Percentiles rank a stretch among this genome's conserved stretches.
These are phyloP conservation scores for Stercorarius parasiticus DNA, from an alignment of 2,113 vertebrate genomes.

Conservation along the genomic window DNA sequence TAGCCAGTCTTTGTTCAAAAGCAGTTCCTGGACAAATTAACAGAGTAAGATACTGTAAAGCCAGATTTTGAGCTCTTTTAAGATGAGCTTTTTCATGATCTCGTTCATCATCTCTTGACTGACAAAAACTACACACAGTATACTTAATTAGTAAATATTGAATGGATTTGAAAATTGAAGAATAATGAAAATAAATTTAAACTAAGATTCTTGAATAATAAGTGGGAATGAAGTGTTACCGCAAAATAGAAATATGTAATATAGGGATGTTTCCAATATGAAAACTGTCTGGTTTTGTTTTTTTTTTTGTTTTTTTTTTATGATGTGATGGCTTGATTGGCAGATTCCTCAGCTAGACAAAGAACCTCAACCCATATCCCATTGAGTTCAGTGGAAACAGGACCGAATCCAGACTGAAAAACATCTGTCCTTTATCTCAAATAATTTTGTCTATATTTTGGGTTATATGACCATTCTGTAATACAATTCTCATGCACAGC, in stretches of 20 bases:
- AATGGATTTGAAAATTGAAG: not conserved
- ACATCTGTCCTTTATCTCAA: constrained; percentile 56
- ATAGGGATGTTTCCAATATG: constrained; percentile 55
- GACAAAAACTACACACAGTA: not conserved
- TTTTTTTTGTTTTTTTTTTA: not conserved
- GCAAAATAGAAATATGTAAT: constrained; percentile 2
- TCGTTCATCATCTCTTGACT: not conserved
- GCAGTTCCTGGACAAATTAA: not conserved
- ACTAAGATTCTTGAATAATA: not conserved
- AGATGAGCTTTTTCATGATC: not conserved
- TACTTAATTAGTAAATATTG: not conserved
- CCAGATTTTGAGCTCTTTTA: not conserved
- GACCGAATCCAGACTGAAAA: constrained; percentile 39
- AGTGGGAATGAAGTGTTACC: constrained; percentile 14
- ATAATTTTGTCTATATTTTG: not conserved
- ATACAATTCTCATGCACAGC: not conserved
- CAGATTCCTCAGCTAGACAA: constrained; percentile 50
- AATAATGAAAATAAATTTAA: not conserved
- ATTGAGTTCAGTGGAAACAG: constrained; percentile 25
- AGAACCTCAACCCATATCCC: constrained; percentile 40
- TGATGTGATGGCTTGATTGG: constrained; percentile 49
- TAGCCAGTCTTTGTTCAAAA: not conserved
- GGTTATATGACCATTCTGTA: not conserved
- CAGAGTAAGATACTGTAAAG: not conserved
- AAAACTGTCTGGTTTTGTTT: not conserved